These are phyloP conservation scores for Tigriopus japonicus DNA, from an alignment of 1,140 invertebrate species.

Conservation along the genomic window DNA sequence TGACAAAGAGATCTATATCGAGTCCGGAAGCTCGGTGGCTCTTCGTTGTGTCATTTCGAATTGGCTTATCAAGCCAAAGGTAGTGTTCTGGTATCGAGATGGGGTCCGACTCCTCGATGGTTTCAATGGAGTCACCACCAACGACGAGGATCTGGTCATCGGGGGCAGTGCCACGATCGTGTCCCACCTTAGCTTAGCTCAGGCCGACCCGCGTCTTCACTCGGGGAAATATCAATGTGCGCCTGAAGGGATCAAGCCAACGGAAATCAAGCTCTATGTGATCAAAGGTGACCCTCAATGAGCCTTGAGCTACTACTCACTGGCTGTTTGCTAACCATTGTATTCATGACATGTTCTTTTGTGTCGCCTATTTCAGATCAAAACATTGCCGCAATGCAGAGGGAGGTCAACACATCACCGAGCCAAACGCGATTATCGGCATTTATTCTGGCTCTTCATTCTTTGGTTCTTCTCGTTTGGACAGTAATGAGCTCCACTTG, in stretches of 20 bases:
- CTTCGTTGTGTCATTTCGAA: constrained; percentile 20
- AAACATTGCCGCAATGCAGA: too few species aligned
- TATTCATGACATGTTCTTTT: too few species aligned
- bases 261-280: constrained; percentile 7
- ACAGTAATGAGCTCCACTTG: too few species aligned
- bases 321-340: too few species aligned
- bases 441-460: too few species aligned
- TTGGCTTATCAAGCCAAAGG: constrained; percentile 18
- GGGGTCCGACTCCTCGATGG: not conserved
- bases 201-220: not conserved
- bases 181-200: not conserved
- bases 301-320: too few species aligned
- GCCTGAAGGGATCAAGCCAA: not conserved
- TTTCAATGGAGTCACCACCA: not conserved
- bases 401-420: too few species aligned
- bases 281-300: not conserved
- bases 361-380: too few species aligned
- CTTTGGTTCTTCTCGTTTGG: too few species aligned
- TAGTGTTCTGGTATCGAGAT: constrained; percentile 20
- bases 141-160: not conserved
- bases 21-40: constrained; percentile 18
- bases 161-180: not conserved
- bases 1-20: constrained; percentile 18
- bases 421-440: too few species aligned
- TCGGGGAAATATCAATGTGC: constrained; percentile 1